Conservation (phyloP, 2,888 invertebrate species). For the Hyppa rectilinea region DNA sequence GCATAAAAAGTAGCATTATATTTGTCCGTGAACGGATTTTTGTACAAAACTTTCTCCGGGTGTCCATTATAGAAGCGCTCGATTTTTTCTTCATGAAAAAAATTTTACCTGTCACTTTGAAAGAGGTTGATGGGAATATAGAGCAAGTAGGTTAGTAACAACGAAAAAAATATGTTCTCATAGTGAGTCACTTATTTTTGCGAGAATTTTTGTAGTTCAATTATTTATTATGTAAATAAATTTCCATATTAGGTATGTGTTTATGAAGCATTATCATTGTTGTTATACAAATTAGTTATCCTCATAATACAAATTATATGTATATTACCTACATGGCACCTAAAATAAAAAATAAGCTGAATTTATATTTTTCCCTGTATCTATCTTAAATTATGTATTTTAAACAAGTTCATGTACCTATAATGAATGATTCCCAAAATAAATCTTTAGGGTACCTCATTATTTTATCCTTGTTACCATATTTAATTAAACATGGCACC, state of each 20-base stretch:
- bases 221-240: conserved; percentile 2
- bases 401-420: not conserved
- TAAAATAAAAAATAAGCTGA: conserved; percentile 6
- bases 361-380: not conserved
- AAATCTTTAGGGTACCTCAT: not conserved
- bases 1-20: conserved; percentile 81
- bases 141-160: conserved; percentile 65
- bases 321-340: not conserved
- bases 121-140: conserved; percentile 78
- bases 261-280: not conserved
- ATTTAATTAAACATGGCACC: conserved; percentile 4
- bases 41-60: conserved; percentile 86
- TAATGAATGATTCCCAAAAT: not conserved
- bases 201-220: not conserved
- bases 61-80: conserved; percentile 70
- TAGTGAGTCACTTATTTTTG: conserved; percentile 36
- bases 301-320: conserved; percentile 12
- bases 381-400: not conserved
- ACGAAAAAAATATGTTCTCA: conserved; percentile 34
- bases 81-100: conserved; percentile 68
- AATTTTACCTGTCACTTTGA: conserved; percentile 71
- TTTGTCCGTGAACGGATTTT: conserved; percentile 78
- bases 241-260: not conserved
- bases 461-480: conserved; percentile 1
- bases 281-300: conserved; percentile 22